Evolutionary conservation across 1,140 invertebrate species (phyloP).

Genomic region (Neodiprion lecontei): DNA sequence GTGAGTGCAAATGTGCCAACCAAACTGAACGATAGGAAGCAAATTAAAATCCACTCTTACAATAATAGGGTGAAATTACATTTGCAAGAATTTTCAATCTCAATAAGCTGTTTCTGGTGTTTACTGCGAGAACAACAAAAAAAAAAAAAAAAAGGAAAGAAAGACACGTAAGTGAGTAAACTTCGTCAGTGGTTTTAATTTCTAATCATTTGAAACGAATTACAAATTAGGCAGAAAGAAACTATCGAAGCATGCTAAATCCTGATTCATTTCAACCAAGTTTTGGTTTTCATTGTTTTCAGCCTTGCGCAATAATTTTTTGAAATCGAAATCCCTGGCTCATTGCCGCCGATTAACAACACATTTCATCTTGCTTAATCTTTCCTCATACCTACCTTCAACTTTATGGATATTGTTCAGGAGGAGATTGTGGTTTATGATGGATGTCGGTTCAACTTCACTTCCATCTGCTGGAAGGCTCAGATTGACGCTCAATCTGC

Average conservation of each 20-base stretch:
- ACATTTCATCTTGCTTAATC: too few relatives aligned
- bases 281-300: constrained; percentile 3
- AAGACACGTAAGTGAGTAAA: too few relatives aligned
- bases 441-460: constrained; percentile 51
- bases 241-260: neutral
- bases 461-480: constrained; percentile 53
- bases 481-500: constrained; percentile 53
- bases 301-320: constrained; percentile 10
- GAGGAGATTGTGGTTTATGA: constrained; percentile 65
- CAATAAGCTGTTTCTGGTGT: too few relatives aligned
- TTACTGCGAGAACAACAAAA: too few relatives aligned
- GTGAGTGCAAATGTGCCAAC: neutral
- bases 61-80: too few relatives aligned
- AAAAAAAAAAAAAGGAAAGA: too few relatives aligned
- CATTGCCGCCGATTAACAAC: too few relatives aligned
- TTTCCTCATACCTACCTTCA: constrained; percentile 63
- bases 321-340: too few relatives aligned
- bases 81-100: too few relatives aligned
- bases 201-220: too few relatives aligned
- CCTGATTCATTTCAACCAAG: neutral
- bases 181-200: too few relatives aligned
- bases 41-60: neutral
- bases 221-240: too few relatives aligned
- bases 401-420: constrained; percentile 77
- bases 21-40: neutral